Evolutionary conservation across 2,888 invertebrate species (phyloP).

Genomic region (Mythimna ferrago): DNA sequence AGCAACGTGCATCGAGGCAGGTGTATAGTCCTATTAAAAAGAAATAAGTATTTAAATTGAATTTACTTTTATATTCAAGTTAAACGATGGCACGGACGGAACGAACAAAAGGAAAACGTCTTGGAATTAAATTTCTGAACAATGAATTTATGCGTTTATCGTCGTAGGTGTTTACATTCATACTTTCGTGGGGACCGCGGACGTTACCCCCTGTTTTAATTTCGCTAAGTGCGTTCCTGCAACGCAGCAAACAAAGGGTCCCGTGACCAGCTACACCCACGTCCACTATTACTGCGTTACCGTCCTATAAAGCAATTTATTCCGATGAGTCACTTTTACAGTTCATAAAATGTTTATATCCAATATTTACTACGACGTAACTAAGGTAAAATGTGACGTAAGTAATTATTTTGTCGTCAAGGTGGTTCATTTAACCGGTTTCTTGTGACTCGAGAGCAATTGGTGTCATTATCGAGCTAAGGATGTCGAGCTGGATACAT

Average conservation of each 20-base stretch:
- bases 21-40: constrained; percentile 80
- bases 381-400: constrained; percentile 71
- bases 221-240: constrained; percentile 88
- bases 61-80: constrained; percentile 55
- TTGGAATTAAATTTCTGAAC: constrained; percentile 36
- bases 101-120: constrained; percentile 35
- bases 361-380: constrained; percentile 71
- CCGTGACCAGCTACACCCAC: constrained; percentile 85
- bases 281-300: constrained; percentile 73
- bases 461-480: constrained; percentile 77
- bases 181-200: constrained; percentile 71
- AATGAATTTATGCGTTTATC: constrained; percentile 43
- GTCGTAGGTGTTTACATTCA: constrained; percentile 46
- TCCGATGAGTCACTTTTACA: constrained; percentile 83
- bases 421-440: constrained; percentile 72
- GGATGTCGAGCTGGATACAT: constrained; percentile 76
- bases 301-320: constrained; percentile 83
- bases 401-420: constrained; percentile 75
- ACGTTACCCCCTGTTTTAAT: constrained; percentile 85
- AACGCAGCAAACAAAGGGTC: constrained; percentile 87
- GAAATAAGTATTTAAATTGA: constrained; percentile 66
- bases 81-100: constrained; percentile 30
- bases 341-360: constrained; percentile 74
- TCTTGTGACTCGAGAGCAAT: constrained; percentile 70
- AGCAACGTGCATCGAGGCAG: constrained; percentile 76